These are phyloP conservation scores for Oxystoma pomonae DNA, from an alignment of 2,888 invertebrate genomes.

Conservation along the genomic window DNA sequence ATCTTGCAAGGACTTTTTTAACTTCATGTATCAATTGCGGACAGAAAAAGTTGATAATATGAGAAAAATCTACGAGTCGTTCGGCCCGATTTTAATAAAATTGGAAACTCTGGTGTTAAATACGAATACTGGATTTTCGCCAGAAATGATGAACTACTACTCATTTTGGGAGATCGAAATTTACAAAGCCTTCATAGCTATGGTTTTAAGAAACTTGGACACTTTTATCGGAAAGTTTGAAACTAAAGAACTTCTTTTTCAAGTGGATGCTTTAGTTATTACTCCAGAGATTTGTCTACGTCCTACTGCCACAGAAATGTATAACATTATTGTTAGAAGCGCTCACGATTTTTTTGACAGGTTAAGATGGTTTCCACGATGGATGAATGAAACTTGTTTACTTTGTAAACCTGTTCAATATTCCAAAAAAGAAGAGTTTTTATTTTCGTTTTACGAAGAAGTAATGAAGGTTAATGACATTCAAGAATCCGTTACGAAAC, in stretches of 20 bases:
- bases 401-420: slow-evolving; percentile 63
- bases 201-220: slow-evolving; percentile 68
- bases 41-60: slow-evolving; percentile 64
- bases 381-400: slow-evolving; percentile 81
- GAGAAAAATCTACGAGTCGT: slow-evolving; percentile 69
- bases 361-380: slow-evolving; percentile 72
- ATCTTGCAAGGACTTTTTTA: slow-evolving; percentile 61
- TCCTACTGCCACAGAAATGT: slow-evolving; percentile 73
- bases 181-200: slow-evolving; percentile 62
- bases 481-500: slow-evolving; percentile 59
- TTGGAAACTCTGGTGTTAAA: slow-evolving; percentile 80
- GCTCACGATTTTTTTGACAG: slow-evolving; percentile 74
- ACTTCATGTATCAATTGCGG: slow-evolving; percentile 64
- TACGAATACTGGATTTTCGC: slow-evolving; percentile 69
- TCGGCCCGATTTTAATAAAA: slow-evolving; percentile 80
- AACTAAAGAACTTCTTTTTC: slow-evolving; percentile 63
- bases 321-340: slow-evolving; percentile 69
- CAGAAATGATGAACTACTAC: slow-evolving; percentile 74
- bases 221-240: slow-evolving; percentile 55
- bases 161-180: slow-evolving; percentile 78
- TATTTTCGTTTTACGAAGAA: slow-evolving; percentile 78
- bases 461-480: slow-evolving; percentile 67
- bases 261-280: slow-evolving; percentile 71
- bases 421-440: slow-evolving; percentile 54
- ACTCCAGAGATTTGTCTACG: slow-evolving; percentile 72